A percentile compares a stretch with the other conserved stretches of the same genome.
Evolutionary conservation across 2,797 vertebrate species (phyloP).

Genomic region (Pseudocheirus occidentalis): DNA sequence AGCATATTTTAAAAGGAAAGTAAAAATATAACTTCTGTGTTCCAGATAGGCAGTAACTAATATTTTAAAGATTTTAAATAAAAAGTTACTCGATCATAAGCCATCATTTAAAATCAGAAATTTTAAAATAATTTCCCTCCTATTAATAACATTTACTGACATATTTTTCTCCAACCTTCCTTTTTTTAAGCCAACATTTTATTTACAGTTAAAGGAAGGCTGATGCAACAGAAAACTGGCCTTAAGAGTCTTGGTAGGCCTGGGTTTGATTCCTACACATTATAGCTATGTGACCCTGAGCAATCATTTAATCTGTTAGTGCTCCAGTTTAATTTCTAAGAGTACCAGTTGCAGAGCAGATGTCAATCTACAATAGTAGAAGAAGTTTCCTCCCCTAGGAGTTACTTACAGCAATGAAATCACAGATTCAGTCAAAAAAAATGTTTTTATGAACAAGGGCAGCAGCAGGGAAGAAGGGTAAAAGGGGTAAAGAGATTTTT

Average conservation of each 20-base stretch:
- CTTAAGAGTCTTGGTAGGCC: not conserved
- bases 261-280: not conserved
- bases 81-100: not conserved
- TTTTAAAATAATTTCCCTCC: not conserved
- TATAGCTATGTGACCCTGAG: not conserved
- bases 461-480: not conserved
- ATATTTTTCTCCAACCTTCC: not conserved
- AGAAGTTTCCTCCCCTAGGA: not conserved
- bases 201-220: not conserved
- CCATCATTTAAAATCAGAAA: not conserved
- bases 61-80: not conserved
- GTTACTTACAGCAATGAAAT: not conserved
- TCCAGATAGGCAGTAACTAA: not conserved
- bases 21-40: not conserved
- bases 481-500: not conserved
- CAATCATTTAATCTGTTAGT: not conserved
- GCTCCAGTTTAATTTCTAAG: not conserved
- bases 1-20: not conserved
- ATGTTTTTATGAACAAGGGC: not conserved
- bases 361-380: not conserved
- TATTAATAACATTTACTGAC: not conserved
- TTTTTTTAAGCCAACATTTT: not conserved
- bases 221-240: not conserved
- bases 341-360: not conserved
- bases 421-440: not conserved